These are phyloP conservation scores for Rhegmatorhina hoffmannsi DNA, from an alignment of 2,113 vertebrate genomes.

Conservation along the genomic window DNA sequence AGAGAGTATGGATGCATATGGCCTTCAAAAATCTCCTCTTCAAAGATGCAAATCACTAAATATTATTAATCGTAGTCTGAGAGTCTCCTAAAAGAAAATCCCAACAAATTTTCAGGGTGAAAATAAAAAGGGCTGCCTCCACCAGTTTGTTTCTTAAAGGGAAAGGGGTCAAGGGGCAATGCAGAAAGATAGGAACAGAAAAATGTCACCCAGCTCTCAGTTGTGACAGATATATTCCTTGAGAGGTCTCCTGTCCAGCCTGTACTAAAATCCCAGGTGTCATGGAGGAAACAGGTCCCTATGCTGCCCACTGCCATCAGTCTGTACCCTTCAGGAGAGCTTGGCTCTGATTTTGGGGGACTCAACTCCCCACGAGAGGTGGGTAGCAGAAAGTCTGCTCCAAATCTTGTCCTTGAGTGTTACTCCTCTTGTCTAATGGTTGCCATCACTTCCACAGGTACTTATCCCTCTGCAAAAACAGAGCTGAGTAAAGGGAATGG, in stretches of 20 bases:
- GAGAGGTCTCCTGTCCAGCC: not conserved
- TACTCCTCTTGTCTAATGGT: not conserved
- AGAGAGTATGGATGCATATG: not conserved
- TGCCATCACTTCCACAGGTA: not conserved
- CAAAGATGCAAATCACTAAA: not conserved
- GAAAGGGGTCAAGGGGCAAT: not conserved
- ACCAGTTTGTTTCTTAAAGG: not conserved
- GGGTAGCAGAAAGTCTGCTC: not conserved
- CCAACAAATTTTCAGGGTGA: not conserved
- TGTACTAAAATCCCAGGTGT: not conserved
- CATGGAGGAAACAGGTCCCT: not conserved
- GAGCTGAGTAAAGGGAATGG: not conserved
- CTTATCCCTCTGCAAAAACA: not conserved
- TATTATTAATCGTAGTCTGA: not conserved
- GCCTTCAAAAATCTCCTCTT: not conserved
- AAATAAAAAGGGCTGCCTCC: not conserved
- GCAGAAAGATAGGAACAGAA: not conserved
- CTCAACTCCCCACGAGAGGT: not conserved
- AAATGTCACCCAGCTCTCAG: not conserved
- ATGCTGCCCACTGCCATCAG: not conserved
- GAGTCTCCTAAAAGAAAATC: not conserved
- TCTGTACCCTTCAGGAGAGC: not conserved
- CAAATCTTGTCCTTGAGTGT: not conserved
- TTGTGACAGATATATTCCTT: fast-evolving
- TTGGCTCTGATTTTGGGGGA: not conserved